Evolutionary conservation across 2,888 invertebrate genomes (phyloP).

Genomic region (Cosmia trapezina): DNA sequence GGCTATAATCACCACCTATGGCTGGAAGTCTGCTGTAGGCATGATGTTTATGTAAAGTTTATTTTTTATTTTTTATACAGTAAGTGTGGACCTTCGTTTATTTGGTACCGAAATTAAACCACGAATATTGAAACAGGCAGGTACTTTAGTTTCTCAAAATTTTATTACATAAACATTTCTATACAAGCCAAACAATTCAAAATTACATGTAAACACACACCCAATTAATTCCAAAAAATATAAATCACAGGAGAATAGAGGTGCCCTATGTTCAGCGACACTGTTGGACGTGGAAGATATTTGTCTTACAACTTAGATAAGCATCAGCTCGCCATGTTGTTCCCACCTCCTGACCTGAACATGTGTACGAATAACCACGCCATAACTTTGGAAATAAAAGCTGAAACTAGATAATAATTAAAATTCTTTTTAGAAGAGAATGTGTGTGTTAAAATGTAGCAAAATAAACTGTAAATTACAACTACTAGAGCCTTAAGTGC

Average conservation of each 20-base stretch:
- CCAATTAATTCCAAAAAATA: slow-evolving; percentile 57
- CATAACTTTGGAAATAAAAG: slow-evolving; percentile 54
- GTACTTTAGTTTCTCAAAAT: neutral
- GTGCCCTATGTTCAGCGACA: slow-evolving; percentile 69
- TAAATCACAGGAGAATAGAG: slow-evolving; percentile 59
- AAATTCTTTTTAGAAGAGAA: slow-evolving; percentile 36
- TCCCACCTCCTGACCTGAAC: slow-evolving; percentile 74
- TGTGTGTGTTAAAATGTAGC: slow-evolving; percentile 4
- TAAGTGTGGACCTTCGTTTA: slow-evolving; percentile 3
- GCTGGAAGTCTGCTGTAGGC: neutral
- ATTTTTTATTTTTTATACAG: neutral
- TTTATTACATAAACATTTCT: neutral
- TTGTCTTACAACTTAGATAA: slow-evolving; percentile 86
- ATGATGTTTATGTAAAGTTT: neutral
- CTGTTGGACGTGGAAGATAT: slow-evolving; percentile 81
- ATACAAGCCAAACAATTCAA: neutral
- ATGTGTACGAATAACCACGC: slow-evolving; percentile 53
- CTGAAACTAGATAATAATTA: slow-evolving; percentile 45
- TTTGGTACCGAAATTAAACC: neutral
- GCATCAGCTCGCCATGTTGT: slow-evolving; percentile 73
- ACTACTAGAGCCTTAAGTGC: neutral
- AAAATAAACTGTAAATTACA: slow-evolving; percentile 21
- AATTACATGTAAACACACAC: slow-evolving; percentile 24
- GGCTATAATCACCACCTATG: neutral
- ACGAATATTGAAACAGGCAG: neutral